These are phyloP conservation scores for Cordilura impudica DNA, from an alignment of 2,888 invertebrate genomes.

Conservation along the genomic window DNA sequence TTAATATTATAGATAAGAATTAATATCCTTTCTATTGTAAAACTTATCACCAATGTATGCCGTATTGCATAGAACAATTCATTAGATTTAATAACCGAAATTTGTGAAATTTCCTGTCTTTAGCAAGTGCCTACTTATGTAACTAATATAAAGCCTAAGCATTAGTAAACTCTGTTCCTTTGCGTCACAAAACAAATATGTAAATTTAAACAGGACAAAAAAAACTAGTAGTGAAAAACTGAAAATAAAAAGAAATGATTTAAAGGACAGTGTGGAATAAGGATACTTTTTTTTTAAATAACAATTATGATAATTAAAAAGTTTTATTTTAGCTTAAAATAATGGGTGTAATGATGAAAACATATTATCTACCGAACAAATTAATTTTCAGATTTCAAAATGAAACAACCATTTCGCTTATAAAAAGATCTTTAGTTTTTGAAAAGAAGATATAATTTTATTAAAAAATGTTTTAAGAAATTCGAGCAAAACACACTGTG, in stretches of 20 bases:
- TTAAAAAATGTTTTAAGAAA: too few species aligned
- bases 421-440: too few species aligned
- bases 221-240: neutral
- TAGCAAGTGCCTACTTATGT: constrained; percentile 31
- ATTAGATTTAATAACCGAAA: constrained; percentile 55
- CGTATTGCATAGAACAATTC: constrained; percentile 7
- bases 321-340: too few species aligned
- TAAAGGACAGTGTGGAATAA: neutral
- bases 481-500: constrained; percentile 24
- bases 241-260: neutral
- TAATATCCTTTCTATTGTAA: too few species aligned
- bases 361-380: too few species aligned
- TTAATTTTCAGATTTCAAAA: too few species aligned
- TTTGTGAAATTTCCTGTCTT: constrained; percentile 9
- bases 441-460: too few species aligned
- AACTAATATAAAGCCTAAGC: constrained; percentile 37
- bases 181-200: constrained; percentile 41
- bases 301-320: too few species aligned
- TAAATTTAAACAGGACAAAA: constrained; percentile 37
- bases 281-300: too few species aligned
- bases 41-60: constrained; percentile 8
- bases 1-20: too few species aligned
- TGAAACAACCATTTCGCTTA: too few species aligned
- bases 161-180: constrained; percentile 26
- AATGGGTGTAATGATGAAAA: too few species aligned